Percentiles rank a stretch among this genome's conserved stretches.
These are phyloP conservation scores for Epizoanthus stellaris DNA, from an alignment of 92 coral and sea anemone species.

Conservation along the genomic window DNA sequence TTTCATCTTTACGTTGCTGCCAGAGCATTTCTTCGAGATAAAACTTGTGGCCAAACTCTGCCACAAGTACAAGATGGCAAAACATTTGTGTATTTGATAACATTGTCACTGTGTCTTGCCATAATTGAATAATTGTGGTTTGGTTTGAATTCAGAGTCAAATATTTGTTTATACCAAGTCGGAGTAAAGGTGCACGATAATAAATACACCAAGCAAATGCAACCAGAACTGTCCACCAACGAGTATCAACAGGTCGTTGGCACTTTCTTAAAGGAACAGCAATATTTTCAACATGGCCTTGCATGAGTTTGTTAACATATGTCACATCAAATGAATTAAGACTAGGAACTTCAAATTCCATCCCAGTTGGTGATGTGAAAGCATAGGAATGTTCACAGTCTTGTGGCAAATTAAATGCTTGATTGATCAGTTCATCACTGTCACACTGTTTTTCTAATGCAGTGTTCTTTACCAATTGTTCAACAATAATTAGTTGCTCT, in stretches of 20 bases:
- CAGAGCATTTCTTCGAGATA: slow-evolving; percentile 29
- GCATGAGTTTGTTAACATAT: slow-evolving; percentile 4
- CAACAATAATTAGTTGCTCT: slow-evolving; percentile 6
- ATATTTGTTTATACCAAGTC: slow-evolving; percentile 32
- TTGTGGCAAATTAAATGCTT: slow-evolving; percentile 18
- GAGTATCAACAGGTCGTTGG: slow-evolving; percentile 28
- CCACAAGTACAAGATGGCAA: slow-evolving; percentile 30
- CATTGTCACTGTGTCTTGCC: slow-evolving; percentile 34
- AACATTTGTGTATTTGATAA: slow-evolving; percentile 11
- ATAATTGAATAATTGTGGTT: slow-evolving; percentile 15
- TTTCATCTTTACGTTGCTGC: slow-evolving; percentile 39
- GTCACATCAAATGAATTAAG: slow-evolving; percentile 2
- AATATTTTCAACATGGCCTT: slow-evolving; percentile 11
- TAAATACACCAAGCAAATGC: slow-evolving; percentile 41
- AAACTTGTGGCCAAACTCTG: slow-evolving; percentile 30
- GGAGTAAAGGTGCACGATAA: slow-evolving; percentile 1
- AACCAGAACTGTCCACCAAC: slow-evolving; percentile 37
- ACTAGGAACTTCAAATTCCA: neutral
- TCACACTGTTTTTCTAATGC: slow-evolving; percentile 7
- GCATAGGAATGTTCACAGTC: slow-evolving; percentile 30
- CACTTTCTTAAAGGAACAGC: slow-evolving; percentile 22
- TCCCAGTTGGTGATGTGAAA: neutral
- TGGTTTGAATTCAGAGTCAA: slow-evolving; percentile 15
- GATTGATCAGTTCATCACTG: neutral
- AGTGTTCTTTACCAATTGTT: slow-evolving; percentile 7